Conservation (phyloP, 2,113 vertebrate species). For the Elaphurus davidianus region DNA sequence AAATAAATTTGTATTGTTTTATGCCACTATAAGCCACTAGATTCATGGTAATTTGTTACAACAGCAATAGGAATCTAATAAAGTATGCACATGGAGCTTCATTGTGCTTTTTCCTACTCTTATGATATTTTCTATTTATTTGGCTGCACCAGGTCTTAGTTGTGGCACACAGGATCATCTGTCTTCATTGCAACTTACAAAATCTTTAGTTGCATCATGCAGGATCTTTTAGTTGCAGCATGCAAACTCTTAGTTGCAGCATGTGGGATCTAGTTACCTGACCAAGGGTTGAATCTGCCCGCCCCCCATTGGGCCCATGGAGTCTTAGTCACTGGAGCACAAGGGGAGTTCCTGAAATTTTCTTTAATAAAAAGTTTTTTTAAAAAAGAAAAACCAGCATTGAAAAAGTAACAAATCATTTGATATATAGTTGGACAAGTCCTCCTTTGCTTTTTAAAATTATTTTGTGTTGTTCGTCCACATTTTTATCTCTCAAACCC, state of each 20-base stretch:
- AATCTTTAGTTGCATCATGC: background rate
- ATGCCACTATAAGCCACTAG: background rate
- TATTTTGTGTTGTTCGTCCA: background rate
- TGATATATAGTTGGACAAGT: background rate
- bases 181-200: background rate
- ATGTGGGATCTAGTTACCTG: background rate
- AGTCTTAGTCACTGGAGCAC: background rate
- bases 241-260: background rate
- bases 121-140: background rate
- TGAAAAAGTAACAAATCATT: background rate
- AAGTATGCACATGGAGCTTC: background rate
- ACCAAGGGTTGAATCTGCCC: background rate
- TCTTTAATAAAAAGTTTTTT: background rate
- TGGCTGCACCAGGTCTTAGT: background rate
- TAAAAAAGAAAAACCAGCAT: background rate
- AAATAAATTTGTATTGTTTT: background rate
- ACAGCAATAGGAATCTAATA: background rate
- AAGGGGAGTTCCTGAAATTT: background rate
- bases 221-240: background rate
- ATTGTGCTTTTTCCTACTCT: background rate
- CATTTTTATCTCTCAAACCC: background rate
- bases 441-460: background rate
- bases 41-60: background rate
- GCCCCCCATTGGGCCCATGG: accelerated
- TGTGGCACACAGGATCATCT: background rate